Percentiles rank a stretch among this genome's conserved stretches.
phyloP scores from a whole-genome alignment of 2,797 vertebrate genomes.

The Parauchenoglanis ngamensis region DNA sequence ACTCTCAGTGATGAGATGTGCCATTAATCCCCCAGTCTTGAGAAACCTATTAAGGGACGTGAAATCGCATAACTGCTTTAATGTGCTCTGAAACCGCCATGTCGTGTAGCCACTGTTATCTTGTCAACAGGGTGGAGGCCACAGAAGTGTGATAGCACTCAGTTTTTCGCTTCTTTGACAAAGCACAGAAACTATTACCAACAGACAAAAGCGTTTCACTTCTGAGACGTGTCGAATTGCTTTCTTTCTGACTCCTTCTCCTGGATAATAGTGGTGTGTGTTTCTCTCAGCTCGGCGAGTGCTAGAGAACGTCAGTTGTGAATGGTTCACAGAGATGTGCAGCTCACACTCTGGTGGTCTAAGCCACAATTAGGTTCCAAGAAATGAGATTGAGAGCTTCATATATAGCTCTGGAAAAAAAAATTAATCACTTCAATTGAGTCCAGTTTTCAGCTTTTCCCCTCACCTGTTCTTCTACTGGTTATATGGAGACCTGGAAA shows the following conservation, averaged over 20 bases:
- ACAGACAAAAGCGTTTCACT: constrained; percentile 52
- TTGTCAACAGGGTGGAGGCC: constrained; percentile 66
- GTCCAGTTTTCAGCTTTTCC: too few species aligned
- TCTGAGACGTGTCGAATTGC: neutral
- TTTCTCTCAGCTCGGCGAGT: neutral
- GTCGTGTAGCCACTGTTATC: constrained; percentile 64
- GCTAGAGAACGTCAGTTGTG: neutral
- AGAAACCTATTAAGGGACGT: constrained; percentile 64
- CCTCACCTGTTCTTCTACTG: too few species aligned
- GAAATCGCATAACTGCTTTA: constrained; percentile 66
- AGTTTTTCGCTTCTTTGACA: constrained; percentile 29
- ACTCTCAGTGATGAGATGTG: neutral
- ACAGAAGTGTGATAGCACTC: constrained; percentile 69
- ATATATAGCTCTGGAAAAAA: neutral
- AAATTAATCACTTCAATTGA: too few species aligned
- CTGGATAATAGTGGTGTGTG: neutral
- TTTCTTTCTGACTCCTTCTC: neutral
- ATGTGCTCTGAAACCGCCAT: neutral
- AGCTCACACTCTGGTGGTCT: neutral
- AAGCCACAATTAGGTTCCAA: neutral
- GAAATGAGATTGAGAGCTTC: neutral
- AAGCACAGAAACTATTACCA: constrained; percentile 34
- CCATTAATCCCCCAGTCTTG: constrained; percentile 36
- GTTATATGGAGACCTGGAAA: too few species aligned
- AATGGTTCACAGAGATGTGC: neutral